Evolutionary conservation across 2,888 invertebrate species (phyloP), one percentile per base, ranked within the genome.

Genomic region (Latrodectus hesperus): DNA sequence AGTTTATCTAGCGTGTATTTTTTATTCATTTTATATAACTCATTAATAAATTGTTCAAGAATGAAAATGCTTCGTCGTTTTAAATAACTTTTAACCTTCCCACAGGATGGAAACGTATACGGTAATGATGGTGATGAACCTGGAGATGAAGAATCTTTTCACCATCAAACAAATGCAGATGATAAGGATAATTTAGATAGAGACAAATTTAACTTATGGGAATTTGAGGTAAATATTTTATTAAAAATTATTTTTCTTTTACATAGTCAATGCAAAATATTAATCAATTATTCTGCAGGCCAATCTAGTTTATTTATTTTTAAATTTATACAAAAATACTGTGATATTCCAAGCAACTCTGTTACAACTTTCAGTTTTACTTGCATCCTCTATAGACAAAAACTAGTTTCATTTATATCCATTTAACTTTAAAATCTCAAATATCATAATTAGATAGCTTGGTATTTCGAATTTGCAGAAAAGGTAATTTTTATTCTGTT

Each of bases 171-270:
- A 68, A 82, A 88, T 49, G 87, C 73, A 14, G 87, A 81, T 78
- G 87, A 88, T 75, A 88, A 88, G 26, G 87, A 88, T 22, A 74
- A 68, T 74, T 83, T 88, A 49, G 87, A 88, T 74, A 88, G 87
- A 77, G 87, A 88, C 64, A 88, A 88, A 71, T 88, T 74, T 68
- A 88, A 82, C 82, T 71, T 88, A 64, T 88, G 87, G 87, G 87
- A 88, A 70, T 88, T 78, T 70, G 87, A 88, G 78, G 87, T 88
- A 88, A 88, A 78, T 64, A 11, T 60, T 55, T 60, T 55, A 55
- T 55, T 60, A 6, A 38, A 38, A 38, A 3, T 38, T 38, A 38
- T 38, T 38, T 6, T 38, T n/a, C n/a, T 38, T 38, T 38, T 38
- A 38, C 4, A 6, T 38, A 38, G 4, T 38, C 38, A 38, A 4